Percentiles rank a stretch among this genome's conserved stretches.
Conservation (phyloP, 2,888 invertebrate genomes). For the Coenonympha arcania region DNA sequence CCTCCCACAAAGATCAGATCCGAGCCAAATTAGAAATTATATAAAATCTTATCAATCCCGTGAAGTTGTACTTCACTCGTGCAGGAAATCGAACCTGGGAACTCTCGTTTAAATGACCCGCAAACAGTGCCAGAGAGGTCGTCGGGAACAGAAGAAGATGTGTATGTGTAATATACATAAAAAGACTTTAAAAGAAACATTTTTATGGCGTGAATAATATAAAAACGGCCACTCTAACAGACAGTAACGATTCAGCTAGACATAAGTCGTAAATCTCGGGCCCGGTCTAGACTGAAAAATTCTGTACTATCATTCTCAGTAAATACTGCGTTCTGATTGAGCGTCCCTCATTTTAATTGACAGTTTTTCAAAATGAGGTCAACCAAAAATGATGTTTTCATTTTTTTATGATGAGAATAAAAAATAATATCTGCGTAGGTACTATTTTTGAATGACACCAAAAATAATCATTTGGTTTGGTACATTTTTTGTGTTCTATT, state of each 20-base stretch:
- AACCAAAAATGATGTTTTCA: background rate
- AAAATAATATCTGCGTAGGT: too few relatives aligned
- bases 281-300: constrained; percentile 11
- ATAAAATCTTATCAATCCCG: too few relatives aligned
- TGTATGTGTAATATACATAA: background rate
- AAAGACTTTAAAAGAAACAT: background rate
- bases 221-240: constrained; percentile 1
- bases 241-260: constrained; percentile 7
- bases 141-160: too few relatives aligned
- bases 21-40: too few relatives aligned
- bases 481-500: too few relatives aligned
- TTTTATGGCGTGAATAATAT: constrained; percentile 11
- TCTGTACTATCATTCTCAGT: background rate
- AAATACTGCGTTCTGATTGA: background rate
- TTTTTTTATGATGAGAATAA: background rate
- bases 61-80: too few relatives aligned
- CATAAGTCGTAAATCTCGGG: constrained; percentile 1
- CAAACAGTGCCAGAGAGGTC: too few relatives aligned
- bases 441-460: background rate
- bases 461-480: too few relatives aligned
- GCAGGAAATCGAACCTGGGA: too few relatives aligned
- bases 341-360: background rate
- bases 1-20: too few relatives aligned
- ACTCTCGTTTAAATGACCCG: too few relatives aligned
- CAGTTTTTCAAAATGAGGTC: background rate